Percentiles rank a stretch among this genome's conserved stretches.
Evolutionary conservation across 2,113 vertebrate genomes (phyloP).

Genomic region (Cinclus cinclus): DNA sequence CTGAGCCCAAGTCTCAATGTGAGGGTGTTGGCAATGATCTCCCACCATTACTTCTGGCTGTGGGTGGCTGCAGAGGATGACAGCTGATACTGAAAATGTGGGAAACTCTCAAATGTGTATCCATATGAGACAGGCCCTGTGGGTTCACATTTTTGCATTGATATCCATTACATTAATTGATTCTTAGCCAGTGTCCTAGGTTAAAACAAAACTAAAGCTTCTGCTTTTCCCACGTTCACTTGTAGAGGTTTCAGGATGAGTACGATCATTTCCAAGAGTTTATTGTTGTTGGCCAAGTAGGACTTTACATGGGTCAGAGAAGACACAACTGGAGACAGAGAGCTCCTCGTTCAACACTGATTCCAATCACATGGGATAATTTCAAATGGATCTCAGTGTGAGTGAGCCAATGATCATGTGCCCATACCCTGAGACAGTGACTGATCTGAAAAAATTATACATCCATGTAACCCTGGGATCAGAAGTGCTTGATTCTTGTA

Average conservation of each 20-base stretch:
- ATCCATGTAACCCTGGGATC: neutral
- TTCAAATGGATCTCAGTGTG: neutral
- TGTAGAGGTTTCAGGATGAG: neutral
- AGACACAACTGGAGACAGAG: neutral
- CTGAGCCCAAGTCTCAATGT: neutral
- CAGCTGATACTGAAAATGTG: neutral
- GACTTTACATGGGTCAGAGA: neutral
- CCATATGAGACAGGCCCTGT: neutral
- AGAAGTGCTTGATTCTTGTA: neutral
- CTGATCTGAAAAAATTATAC: neutral
- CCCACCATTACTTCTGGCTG: neutral
- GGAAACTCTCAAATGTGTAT: neutral
- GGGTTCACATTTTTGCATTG: neutral
- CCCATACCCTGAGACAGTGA: neutral
- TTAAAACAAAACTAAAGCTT: neutral
- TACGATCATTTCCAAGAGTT: neutral
- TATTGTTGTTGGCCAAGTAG: neutral
- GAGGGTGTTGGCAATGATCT: neutral
- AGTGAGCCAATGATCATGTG: neutral
- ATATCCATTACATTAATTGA: neutral
- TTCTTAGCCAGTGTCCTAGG: neutral
- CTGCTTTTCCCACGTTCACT: neutral
- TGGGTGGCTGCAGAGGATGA: neutral
- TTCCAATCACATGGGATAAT: neutral
- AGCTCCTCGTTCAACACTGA: fast-evolving